Percentiles rank a stretch among this genome's conserved stretches.
Evolutionary conservation across 2,888 invertebrate genomes (phyloP).

Genomic region (Morpho achilles): DNA sequence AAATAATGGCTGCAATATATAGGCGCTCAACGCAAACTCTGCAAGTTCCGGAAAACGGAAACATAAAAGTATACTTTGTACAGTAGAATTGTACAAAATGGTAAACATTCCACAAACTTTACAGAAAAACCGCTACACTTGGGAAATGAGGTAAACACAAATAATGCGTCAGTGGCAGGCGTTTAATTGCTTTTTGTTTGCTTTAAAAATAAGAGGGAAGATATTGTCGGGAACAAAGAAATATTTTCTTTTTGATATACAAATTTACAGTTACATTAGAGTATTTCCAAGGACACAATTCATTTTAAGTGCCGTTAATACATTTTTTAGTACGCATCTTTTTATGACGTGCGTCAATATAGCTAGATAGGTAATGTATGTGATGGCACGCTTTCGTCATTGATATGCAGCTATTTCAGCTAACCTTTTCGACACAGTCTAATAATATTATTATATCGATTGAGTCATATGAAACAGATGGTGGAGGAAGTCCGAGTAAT

Average conservation of each 20-base stretch:
- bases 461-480: conserved; percentile 53
- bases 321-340: too few relatives aligned
- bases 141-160: conserved; percentile 2
- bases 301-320: not conserved
- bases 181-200: conserved; percentile 7
- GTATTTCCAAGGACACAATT: not conserved
- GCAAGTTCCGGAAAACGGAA: too few relatives aligned
- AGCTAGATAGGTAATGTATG: not conserved
- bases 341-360: too few relatives aligned
- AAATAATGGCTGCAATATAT: too few relatives aligned
- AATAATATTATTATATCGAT: conserved; percentile 24
- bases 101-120: not conserved
- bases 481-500: conserved; percentile 49
- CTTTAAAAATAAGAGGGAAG: not conserved
- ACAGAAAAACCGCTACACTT: not conserved
- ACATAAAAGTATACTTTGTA: too few relatives aligned
- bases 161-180: not conserved
- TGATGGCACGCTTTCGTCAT: conserved; percentile 4
- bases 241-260: not conserved
- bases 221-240: not conserved
- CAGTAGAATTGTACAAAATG: too few relatives aligned
- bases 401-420: conserved; percentile 5
- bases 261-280: not conserved
- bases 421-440: conserved; percentile 10
- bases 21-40: too few relatives aligned